Evolutionary conservation across 2,888 invertebrate genomes (phyloP), one percentile per base, ranked within the genome.

Genomic region (Watsonalla binaria): DNA sequence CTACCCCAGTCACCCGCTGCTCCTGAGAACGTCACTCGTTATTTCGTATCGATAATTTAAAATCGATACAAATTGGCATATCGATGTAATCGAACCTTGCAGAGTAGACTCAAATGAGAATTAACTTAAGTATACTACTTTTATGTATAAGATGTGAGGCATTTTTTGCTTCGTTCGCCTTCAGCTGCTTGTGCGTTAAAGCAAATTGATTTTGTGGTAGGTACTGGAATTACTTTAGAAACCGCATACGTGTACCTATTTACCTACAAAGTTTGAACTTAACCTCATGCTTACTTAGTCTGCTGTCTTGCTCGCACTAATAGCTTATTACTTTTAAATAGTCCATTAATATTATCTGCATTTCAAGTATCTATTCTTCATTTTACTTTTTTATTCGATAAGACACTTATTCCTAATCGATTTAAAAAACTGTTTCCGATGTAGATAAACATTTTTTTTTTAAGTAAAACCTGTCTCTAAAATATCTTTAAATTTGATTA

Each of bases 21-120:
- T 80, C 78, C 79, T 85, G 88, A 84, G 85, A 88, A 88, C 84
- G 75, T 76, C 78, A 81, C 80, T 87, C 81, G 70, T 70, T 72
- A 76, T 70, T 74, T 77, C 76, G 77, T 76, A 77, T 72, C 60
- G 39, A 48, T 62, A 69, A 65, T 70, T 78, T 74, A 72, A 74
- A 74, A 82, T 84, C 80, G 82, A 82, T 79, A 66, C 69, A 73
- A 78, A 84, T 84, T 81, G 76, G 70, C 70, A 63, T 45, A 45
- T 78, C 74, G 84, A 83, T 85, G 68, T 63, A 78, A 85, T 84
- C 78, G 60, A 59, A 58, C 57, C 66, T 76, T 84, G 86, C 84
- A 66, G 68, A 79, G 80, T 87, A 87, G 83, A 85, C 87, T 86
- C 70, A 66, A 42, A 8, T 42, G 42, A 6, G 56, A 55, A 56